phyloP scores from a whole-genome alignment of 2,888 invertebrate genomes.

The Dasypolia templi region DNA sequence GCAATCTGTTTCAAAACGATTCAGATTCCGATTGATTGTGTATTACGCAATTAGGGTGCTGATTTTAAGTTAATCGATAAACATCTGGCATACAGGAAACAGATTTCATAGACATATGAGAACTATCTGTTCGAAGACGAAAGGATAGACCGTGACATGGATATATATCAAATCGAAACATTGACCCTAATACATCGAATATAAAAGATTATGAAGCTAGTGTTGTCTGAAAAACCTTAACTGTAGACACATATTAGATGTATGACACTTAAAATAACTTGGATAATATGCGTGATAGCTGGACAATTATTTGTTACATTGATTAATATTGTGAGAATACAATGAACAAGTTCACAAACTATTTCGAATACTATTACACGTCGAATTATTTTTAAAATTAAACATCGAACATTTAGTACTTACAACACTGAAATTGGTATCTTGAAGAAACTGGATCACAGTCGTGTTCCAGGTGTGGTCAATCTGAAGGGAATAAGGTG shows the following conservation, averaged over 20 bases:
- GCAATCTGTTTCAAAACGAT: no score
- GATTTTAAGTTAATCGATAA: conserved; percentile 20
- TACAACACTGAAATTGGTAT: conserved; percentile 46
- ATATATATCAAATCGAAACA: conserved; percentile 28
- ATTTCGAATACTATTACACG: conserved; percentile 39
- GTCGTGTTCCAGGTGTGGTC: neutral
- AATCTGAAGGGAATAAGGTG: conserved; percentile 13
- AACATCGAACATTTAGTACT: conserved; percentile 69
- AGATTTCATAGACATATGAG: conserved; percentile 11
- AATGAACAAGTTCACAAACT: conserved; percentile 22
- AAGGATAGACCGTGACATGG: conserved; percentile 19
- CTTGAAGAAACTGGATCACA: conserved; percentile 63
- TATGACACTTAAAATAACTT: conserved; percentile 40
- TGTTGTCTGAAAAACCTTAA: conserved; percentile 23
- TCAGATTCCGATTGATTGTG: no score
- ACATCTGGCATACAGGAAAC: conserved; percentile 13
- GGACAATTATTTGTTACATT: conserved; percentile 39
- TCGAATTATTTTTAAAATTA: conserved; percentile 57
- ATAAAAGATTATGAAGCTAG: conserved; percentile 30
- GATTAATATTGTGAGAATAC: conserved; percentile 41
- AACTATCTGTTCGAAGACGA: conserved; percentile 19
- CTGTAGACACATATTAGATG: conserved; percentile 29
- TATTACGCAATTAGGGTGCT: no score
- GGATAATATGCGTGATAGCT: conserved; percentile 20
- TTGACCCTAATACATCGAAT: conserved; percentile 31